Evolutionary conservation across 2,888 invertebrate species (phyloP).

Genomic region (Cryptophagus acutangulus): DNA sequence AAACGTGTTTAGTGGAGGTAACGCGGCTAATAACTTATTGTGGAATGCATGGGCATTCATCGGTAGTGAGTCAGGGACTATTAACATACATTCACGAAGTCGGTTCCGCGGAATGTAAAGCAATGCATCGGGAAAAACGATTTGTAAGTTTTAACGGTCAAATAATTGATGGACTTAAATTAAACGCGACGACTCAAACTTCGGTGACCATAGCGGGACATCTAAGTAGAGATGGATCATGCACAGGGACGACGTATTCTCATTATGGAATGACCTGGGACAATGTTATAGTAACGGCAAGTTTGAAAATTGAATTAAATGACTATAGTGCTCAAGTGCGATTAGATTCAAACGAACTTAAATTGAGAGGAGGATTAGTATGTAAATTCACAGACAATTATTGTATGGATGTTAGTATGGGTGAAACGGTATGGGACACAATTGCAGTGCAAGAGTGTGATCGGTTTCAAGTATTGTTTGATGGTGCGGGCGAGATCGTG

Average conservation of each 20-base stretch:
- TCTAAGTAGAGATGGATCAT: slow-evolving; percentile 1
- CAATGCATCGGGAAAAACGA: slow-evolving; percentile 12
- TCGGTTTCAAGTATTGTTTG: too few species aligned
- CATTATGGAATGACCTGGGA: too few species aligned
- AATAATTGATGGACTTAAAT: not conserved
- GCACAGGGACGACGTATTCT: too few species aligned
- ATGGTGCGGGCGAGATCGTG: too few species aligned
- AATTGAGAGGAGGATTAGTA: too few species aligned
- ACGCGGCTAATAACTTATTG: slow-evolving; percentile 13
- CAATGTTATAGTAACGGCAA: slow-evolving; percentile 14
- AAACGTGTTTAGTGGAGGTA: too few species aligned
- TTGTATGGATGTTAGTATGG: too few species aligned
- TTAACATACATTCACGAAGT: too few species aligned
- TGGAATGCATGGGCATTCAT: slow-evolving; percentile 18
- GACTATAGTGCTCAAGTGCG: slow-evolving; percentile 13
- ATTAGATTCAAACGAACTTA: slow-evolving; percentile 15
- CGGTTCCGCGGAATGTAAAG: too few species aligned
- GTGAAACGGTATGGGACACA: too few species aligned
- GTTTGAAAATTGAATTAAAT: slow-evolving; percentile 15
- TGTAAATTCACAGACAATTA: too few species aligned
- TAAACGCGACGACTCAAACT: slow-evolving; percentile 12
- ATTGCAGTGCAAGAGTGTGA: too few species aligned
- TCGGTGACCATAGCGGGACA: slow-evolving; percentile 13
- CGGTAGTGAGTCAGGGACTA: slow-evolving; percentile 17
- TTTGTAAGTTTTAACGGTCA: not conserved